Conservation (phyloP, 1,140 invertebrate genomes). For the Teleogryllus occipitalis region DNA sequence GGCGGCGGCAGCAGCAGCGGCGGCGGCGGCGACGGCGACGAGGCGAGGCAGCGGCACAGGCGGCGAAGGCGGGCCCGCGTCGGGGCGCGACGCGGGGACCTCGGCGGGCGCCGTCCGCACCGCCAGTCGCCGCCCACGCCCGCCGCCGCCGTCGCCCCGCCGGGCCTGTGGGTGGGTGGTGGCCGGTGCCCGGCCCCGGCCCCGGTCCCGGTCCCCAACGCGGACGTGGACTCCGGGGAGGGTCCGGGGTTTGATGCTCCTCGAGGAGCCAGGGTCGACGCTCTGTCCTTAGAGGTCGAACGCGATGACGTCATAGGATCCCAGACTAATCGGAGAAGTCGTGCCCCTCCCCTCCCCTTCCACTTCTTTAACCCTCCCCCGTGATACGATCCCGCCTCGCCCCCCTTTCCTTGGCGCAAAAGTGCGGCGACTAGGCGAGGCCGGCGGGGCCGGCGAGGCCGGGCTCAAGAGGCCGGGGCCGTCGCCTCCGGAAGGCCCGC, state of each 20-base stretch:
- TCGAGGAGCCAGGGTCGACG: conserved; percentile 1
- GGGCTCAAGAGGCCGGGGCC: neutral
- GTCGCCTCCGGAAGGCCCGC: neutral
- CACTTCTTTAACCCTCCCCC: conserved; percentile 14
- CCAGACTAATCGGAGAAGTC: conserved; percentile 20
- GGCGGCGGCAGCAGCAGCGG: no score
- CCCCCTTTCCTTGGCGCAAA: neutral
- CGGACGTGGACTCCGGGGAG: neutral
- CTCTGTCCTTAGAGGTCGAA: conserved; percentile 16
- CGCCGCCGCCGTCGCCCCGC: no score
- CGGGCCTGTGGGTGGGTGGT: no score
- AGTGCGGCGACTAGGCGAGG: neutral
- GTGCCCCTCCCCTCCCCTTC: conserved; percentile 17
- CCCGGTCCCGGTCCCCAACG: no score
- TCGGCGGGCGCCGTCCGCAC: no score
- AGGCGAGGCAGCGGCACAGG: no score
- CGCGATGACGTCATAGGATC: conserved; percentile 16
- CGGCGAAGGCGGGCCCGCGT: no score
- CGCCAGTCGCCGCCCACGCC: no score
- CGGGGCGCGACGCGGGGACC: no score
- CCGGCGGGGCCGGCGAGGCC: neutral
- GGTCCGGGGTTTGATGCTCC: conserved; percentile 8
- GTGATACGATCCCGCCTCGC: neutral
- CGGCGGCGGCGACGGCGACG: no score
- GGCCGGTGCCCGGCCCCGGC: no score